Base-by-base conservation (phyloP, 2,888 invertebrate genomes). In the Plutella xylostella region DNA sequence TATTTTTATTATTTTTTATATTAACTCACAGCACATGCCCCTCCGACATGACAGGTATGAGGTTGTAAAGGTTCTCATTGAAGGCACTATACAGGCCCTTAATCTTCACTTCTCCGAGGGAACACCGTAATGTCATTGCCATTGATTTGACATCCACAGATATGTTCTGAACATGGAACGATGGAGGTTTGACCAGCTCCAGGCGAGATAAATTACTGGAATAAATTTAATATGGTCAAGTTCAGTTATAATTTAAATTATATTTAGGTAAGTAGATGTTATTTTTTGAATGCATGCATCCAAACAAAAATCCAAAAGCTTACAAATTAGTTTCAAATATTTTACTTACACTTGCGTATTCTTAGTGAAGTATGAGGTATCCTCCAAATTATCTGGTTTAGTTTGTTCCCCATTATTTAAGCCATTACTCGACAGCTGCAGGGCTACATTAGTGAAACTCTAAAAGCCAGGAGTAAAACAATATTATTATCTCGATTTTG, bases 371-470 rank as follows among this genome's bases (percentile, higher is more conserved):
- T 86, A 78, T 19, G 86, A 78, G 18, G 85, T 85, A 49, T 86
- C 84, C 49, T 86, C 85, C 50, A 87, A 56, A 15, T 58, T 63
- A 50, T 86, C 83, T 11, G 73, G 62, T 58, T 76, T 80, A 21
- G 66, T 55, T 53, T 85, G 75, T 53, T 79, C 83, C 35, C 78
- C 79, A 68, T 77, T 80, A 53, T 72, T 80, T 34, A 79, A 77
- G 35, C 78, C 79, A 68, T 77, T 80, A 53, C 72, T 80, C 34
- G 79, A 77, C 52, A 79, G 80, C 53, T 85, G 83, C 33, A 86
- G 63, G 14, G 77, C 85, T 52, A 86, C 87, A 60, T 88, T 88
- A 42, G 86, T 87, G 51, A 87, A 87, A 54, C 87, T 86, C 88
- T 88, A 61, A 4, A 50, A 45, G 38, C 6, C 7, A 21, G 25